phyloP scores from a whole-genome alignment of 2,888 invertebrate genomes.

The Diplazon laetatorius region DNA sequence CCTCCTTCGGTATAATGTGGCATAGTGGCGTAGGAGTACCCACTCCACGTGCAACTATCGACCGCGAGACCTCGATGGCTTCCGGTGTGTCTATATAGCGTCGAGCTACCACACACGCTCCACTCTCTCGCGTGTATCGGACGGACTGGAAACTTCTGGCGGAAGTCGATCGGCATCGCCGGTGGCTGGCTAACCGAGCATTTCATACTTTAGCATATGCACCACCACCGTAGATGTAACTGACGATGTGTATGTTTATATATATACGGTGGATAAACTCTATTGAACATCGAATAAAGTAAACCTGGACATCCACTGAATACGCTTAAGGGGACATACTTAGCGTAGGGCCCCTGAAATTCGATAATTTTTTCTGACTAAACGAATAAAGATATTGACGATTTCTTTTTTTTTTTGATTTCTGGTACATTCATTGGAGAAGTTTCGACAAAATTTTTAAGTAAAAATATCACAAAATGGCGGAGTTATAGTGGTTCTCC shows the following conservation, averaged over 20 bases:
- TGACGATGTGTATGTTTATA: not conserved
- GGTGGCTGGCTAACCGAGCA: slow-evolving; percentile 40
- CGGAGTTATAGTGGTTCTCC: too few species aligned
- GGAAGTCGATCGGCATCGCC: slow-evolving; percentile 51
- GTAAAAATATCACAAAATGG: too few species aligned
- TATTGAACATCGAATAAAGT: not conserved
- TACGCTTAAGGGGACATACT: not conserved
- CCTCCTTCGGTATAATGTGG: not conserved
- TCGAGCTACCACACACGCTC: slow-evolving; percentile 26
- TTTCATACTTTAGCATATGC: slow-evolving; percentile 36
- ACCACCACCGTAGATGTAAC: not conserved
- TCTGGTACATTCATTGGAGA: too few species aligned
- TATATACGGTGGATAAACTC: too few species aligned
- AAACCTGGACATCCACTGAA: not conserved
- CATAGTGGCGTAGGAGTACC: not conserved
- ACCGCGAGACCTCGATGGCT: slow-evolving; percentile 55
- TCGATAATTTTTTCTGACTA: too few species aligned
- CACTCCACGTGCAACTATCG: slow-evolving; percentile 43
- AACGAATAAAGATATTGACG: too few species aligned
- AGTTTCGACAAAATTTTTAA: too few species aligned
- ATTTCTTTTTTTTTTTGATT: too few species aligned
- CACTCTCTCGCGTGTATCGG: slow-evolving; percentile 15
- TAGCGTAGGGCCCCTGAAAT: too few species aligned
- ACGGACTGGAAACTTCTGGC: slow-evolving; percentile 42
- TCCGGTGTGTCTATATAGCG: slow-evolving; percentile 54